Conservation (phyloP, 2,797 vertebrate species). For the Schizopygopsis pylzovi region DNA sequence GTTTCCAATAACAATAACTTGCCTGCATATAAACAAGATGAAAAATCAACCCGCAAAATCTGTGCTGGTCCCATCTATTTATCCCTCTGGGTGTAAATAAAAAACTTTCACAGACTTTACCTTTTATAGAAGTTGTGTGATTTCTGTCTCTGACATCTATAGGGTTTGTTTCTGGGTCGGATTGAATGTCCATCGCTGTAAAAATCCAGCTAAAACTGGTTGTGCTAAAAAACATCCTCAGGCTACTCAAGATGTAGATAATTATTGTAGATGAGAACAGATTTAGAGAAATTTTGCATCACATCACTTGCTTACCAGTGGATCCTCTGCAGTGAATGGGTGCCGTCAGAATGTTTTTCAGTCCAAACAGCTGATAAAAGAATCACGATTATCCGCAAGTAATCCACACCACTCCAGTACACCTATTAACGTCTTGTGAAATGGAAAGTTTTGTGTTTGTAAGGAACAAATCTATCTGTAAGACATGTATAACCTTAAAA, state of each 20-base stretch:
- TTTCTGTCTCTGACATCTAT: conserved; percentile 5
- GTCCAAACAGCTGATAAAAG: neutral
- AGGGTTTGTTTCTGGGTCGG: neutral
- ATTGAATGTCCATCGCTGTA: neutral
- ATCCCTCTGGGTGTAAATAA: neutral
- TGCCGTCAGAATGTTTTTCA: neutral
- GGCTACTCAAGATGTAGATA: neutral
- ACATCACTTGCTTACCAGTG: neutral
- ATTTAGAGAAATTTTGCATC: neutral
- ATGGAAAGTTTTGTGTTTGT: neutral
- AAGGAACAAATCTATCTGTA: neutral
- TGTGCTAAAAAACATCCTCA: neutral
- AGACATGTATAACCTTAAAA: neutral
- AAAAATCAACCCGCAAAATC: neutral
- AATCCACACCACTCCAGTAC: neutral
- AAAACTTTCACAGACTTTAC: neutral
- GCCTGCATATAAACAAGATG: conserved; percentile 25
- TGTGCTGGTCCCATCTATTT: neutral
- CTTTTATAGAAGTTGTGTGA: neutral
- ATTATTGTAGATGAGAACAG: neutral
- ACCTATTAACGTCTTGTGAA: neutral
- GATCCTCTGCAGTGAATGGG: neutral
- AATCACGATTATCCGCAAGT: neutral
- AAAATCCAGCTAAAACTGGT: neutral
- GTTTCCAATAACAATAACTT: neutral